These are phyloP conservation scores for Indicator indicator DNA, from an alignment of 2,113 vertebrate genomes.

Conservation along the genomic window DNA sequence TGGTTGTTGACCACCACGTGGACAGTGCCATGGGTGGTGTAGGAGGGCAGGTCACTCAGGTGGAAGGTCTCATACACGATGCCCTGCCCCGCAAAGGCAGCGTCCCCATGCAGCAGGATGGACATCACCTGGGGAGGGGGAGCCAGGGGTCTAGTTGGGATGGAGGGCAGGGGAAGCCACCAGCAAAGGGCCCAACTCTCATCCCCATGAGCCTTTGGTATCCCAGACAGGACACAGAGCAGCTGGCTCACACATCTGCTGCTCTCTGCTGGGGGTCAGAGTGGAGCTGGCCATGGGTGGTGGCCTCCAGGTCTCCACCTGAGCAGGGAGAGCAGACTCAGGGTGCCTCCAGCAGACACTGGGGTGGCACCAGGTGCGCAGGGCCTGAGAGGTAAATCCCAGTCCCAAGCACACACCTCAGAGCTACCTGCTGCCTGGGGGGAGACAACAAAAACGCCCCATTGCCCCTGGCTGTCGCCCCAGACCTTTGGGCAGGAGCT, in stretches of 20 bases:
- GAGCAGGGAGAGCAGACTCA: accelerated
- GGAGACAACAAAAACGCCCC: not conserved
- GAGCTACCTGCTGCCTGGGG: not conserved
- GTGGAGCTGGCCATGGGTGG: not conserved
- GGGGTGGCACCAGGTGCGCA: accelerated
- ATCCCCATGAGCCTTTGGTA: accelerated
- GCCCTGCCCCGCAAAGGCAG: slow-evolving; percentile 93
- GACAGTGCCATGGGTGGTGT: slow-evolving; percentile 92
- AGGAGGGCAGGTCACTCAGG: slow-evolving; percentile 92
- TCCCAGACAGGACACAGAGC: not conserved
- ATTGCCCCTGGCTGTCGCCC: not conserved
- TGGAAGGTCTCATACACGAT: slow-evolving; percentile 97
- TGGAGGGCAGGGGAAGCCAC: not conserved
- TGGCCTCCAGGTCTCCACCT: not conserved
- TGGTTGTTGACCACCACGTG: slow-evolving; percentile 98
- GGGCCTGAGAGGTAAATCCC: not conserved
- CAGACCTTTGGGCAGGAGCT: not conserved
- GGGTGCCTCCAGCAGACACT: not conserved
- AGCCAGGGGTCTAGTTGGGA: not conserved
- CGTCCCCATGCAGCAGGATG: slow-evolving; percentile 91
- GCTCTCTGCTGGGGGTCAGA: not conserved
- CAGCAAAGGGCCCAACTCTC: not conserved
- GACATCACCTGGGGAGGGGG: slow-evolving; percentile 88
- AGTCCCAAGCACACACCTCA: not conserved
- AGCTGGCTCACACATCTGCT: accelerated